Percentiles rank a stretch among this genome's conserved stretches.
Conservation (phyloP, 2,113 vertebrate genomes). For the Cephalopterus ornatus region DNA sequence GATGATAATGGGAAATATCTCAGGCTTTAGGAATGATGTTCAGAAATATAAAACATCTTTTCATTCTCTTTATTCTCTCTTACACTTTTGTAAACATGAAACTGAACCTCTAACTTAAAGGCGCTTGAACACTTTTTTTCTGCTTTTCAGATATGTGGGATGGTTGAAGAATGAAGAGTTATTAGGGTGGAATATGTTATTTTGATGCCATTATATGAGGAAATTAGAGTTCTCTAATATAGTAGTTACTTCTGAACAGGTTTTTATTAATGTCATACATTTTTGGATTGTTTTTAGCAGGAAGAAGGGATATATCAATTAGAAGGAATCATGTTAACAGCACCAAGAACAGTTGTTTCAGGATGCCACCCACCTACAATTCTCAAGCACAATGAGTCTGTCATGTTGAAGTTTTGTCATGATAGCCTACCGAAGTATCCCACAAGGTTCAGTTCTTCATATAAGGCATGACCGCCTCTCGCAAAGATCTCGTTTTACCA, state of each 20-base stretch:
- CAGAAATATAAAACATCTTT: background rate
- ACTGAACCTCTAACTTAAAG: background rate
- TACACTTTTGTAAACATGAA: background rate
- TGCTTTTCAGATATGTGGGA: background rate
- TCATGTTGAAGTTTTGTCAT: background rate
- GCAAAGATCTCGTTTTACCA: background rate
- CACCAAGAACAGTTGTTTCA: background rate
- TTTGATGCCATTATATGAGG: background rate
- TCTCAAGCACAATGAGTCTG: background rate
- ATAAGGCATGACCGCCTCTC: background rate
- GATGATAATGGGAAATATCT: background rate
- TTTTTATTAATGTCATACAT: background rate
- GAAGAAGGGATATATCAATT: background rate
- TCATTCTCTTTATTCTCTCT: background rate
- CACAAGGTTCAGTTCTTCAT: background rate
- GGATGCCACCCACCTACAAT: background rate
- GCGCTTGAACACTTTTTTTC: fast-evolving
- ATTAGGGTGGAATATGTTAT: background rate
- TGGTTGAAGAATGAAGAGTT: background rate
- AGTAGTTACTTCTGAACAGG: background rate
- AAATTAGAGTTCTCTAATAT: background rate
- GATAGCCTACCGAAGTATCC: background rate
- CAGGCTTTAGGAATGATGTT: background rate
- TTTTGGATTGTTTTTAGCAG: background rate
- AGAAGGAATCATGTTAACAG: background rate